phyloP scores from a whole-genome alignment of 2,888 invertebrate genomes.

The Drosophila merina region DNA sequence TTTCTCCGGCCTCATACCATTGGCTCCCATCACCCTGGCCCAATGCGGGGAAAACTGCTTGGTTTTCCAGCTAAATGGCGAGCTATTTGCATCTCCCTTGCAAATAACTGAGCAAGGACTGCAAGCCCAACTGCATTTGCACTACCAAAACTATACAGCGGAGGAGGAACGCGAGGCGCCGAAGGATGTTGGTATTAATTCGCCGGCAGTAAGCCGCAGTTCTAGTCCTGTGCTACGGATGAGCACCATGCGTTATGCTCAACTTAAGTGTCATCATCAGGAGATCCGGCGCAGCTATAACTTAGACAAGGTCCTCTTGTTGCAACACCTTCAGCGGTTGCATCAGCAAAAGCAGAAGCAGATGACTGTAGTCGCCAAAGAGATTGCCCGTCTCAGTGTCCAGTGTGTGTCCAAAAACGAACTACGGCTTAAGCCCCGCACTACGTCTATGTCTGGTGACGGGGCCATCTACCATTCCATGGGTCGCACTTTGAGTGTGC shows the following conservation, averaged over 20 bases:
- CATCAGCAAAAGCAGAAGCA: slow-evolving; percentile 89
- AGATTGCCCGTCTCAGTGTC: slow-evolving; percentile 85
- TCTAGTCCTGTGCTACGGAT: slow-evolving; percentile 75
- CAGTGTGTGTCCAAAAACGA: slow-evolving; percentile 77
- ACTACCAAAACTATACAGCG: slow-evolving; percentile 69
- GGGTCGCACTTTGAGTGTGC: slow-evolving; percentile 81
- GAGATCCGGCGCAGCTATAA: slow-evolving; percentile 91
- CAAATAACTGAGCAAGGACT: slow-evolving; percentile 74
- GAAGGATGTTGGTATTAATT: slow-evolving; percentile 70
- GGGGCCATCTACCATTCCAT: slow-evolving; percentile 76
- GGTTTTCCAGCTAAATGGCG: slow-evolving; percentile 94
- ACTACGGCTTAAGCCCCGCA: slow-evolving; percentile 68
- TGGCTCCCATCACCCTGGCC: slow-evolving; percentile 52
- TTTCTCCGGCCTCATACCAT: slow-evolving; percentile 91
- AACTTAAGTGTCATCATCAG: slow-evolving; percentile 85
- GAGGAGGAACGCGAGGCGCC: slow-evolving; percentile 51
- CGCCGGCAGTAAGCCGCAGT: slow-evolving; percentile 79
- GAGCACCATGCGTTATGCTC: slow-evolving; percentile 81
- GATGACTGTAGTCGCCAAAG: slow-evolving; percentile 85
- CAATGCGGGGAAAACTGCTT: slow-evolving; percentile 85
- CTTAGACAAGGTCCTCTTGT: slow-evolving; percentile 88
- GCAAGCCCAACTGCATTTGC: slow-evolving; percentile 69
- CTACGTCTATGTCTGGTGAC: slow-evolving; percentile 64
- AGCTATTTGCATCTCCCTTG: slow-evolving; percentile 90
- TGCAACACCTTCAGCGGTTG: slow-evolving; percentile 89